A percentile compares a stretch with the other conserved stretches of the same genome.
phyloP scores from a whole-genome alignment of 64 coral and sea anemone genomes.

The Stichodactyla mertensii region DNA sequence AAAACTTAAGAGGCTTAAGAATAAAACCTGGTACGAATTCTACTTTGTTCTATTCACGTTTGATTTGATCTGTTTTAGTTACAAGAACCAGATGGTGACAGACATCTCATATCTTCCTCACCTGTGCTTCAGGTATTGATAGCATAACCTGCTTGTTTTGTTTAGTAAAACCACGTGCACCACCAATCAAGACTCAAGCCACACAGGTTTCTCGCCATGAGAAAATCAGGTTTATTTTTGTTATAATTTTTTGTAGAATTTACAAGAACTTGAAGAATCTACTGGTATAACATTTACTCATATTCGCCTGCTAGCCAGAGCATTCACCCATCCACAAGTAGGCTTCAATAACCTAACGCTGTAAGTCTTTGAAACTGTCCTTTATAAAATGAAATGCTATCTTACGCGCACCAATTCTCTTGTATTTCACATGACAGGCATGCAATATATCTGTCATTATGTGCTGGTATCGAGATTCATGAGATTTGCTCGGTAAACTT shows the following conservation, averaged over 20 bases:
- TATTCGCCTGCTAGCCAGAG: conserved; percentile 90
- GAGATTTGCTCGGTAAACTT: no score
- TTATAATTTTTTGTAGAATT: conserved; percentile 51
- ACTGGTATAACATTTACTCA: conserved; percentile 83
- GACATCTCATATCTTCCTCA: conserved; percentile 81
- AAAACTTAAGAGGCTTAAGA: no score
- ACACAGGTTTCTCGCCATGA: no score
- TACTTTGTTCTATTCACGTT: neutral
- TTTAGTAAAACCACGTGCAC: no score
- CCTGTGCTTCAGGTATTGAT: conserved; percentile 67
- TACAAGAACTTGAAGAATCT: conserved; percentile 72
- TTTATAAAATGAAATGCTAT: neutral
- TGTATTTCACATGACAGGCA: no score
- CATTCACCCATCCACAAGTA: conserved; percentile 97
- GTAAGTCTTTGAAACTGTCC: conserved; percentile 49
- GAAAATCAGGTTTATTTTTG: neutral
- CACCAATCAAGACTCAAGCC: no score
- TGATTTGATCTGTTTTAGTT: conserved; percentile 26
- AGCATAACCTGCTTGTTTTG: neutral
- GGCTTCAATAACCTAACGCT: conserved; percentile 93
- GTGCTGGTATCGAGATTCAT: no score
- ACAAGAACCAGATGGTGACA: conserved; percentile 81
- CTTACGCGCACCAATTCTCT: no score
- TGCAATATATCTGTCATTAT: no score
- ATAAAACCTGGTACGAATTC: no score